Percentiles rank a stretch among this genome's conserved stretches.
Evolutionary conservation across 64 coral and sea anemone species (phyloP).

Genomic region (Hydrozoanthus tunicans): DNA sequence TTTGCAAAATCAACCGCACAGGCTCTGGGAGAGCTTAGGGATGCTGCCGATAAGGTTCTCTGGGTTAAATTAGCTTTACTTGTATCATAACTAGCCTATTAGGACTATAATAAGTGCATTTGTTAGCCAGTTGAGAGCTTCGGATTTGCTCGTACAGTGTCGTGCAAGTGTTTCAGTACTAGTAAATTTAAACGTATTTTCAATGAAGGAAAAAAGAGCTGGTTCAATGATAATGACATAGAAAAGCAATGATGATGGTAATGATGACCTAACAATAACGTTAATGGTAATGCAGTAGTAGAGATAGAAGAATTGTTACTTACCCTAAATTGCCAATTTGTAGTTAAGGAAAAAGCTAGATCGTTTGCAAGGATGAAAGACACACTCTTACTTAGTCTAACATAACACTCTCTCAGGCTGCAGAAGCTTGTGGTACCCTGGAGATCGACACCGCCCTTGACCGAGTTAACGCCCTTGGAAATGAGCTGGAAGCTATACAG

Average conservation of each 20-base stretch:
- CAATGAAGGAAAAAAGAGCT: too few species aligned
- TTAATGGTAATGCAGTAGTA: background rate
- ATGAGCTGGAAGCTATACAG: conserved; percentile 85
- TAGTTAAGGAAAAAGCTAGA: background rate
- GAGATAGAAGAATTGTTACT: background rate
- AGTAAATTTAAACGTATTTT: too few species aligned
- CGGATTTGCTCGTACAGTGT: too few species aligned
- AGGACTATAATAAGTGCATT: too few species aligned
- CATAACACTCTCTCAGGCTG: conserved; percentile 55
- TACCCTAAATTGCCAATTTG: background rate
- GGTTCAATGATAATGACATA: too few species aligned
- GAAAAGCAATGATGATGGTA: too few species aligned
- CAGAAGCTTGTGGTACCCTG: conserved; percentile 92
- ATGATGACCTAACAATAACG: too few species aligned
- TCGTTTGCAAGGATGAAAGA: background rate
- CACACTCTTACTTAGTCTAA: background rate
- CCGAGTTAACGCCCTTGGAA: conserved; percentile 69
- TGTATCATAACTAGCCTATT: background rate
- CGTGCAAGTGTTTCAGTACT: too few species aligned
- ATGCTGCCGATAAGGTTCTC: conserved; percentile 89
- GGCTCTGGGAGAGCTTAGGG: conserved; percentile 79
- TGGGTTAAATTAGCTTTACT: background rate
- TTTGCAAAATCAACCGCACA: conserved; percentile 93
- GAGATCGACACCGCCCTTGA: conserved; percentile 96
- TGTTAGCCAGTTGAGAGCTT: too few species aligned